A percentile compares a stretch with the other conserved stretches of the same genome.
phyloP scores from a whole-genome alignment of 1,140 invertebrate genomes.

The Drosophila arawakana region DNA sequence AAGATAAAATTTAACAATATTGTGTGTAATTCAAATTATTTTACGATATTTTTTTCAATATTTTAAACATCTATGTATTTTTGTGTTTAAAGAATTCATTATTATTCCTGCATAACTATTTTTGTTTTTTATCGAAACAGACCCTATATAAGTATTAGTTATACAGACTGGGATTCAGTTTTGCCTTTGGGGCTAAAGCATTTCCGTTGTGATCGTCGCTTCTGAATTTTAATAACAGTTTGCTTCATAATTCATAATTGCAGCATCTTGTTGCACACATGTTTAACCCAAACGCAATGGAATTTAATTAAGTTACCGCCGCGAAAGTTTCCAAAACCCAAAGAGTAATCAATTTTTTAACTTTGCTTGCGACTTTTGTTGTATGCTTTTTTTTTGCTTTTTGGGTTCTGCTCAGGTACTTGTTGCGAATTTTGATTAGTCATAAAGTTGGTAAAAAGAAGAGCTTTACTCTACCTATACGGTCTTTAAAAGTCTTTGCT shows the following conservation, averaged over 20 bases:
- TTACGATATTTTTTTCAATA: neutral
- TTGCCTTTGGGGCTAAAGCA: constrained; percentile 40
- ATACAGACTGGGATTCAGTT: neutral
- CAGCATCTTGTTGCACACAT: constrained; percentile 58
- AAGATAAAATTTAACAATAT: too few relatives aligned
- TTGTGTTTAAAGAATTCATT: too few relatives aligned
- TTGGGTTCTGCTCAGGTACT: constrained; percentile 33
- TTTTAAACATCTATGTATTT: neutral
- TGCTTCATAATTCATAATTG: constrained; percentile 70
- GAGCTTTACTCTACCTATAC: neutral
- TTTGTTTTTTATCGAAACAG: neutral
- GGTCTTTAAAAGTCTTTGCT: too few relatives aligned
- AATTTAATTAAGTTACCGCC: constrained; percentile 67
- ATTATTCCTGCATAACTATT: too few relatives aligned
- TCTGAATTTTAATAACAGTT: constrained; percentile 63
- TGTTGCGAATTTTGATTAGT: constrained; percentile 57
- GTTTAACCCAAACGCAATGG: constrained; percentile 63
- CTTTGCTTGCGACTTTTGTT: neutral
- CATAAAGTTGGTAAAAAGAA: constrained; percentile 15
- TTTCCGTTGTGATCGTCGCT: constrained; percentile 51
- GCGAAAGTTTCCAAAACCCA: constrained; percentile 2
- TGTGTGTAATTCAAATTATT: neutral
- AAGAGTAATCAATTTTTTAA: constrained; percentile 6
- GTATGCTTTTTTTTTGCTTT: constrained; percentile 22
- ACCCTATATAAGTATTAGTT: neutral